Evolutionary conservation across 1,140 invertebrate genomes (phyloP).

Genomic region (Rhopalosiphum padi): DNA sequence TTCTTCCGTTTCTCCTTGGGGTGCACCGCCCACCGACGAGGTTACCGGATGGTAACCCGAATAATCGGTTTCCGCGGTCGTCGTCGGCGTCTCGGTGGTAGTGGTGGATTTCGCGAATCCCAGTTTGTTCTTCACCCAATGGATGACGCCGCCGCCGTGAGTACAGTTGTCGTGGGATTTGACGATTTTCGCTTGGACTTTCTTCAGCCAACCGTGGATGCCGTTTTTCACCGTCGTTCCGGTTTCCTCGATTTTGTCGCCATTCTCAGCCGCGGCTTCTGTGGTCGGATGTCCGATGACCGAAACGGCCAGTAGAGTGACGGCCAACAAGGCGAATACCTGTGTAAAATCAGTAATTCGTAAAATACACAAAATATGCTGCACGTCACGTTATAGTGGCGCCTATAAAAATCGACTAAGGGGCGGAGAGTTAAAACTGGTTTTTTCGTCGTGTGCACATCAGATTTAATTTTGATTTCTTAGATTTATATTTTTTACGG

Average conservation of each 20-base stretch:
- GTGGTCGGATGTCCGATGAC: background rate
- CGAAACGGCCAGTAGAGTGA: background rate
- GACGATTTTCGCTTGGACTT: background rate
- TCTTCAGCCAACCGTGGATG: background rate
- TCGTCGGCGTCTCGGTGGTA: background rate
- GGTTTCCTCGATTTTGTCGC: background rate
- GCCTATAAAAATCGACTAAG: background rate
- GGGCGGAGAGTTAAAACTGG: background rate
- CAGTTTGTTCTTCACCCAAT: background rate
- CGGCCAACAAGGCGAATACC: constrained; percentile 4
- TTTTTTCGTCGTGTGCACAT: background rate
- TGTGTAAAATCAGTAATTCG: background rate
- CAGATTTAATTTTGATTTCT: background rate
- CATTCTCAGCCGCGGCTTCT: background rate
- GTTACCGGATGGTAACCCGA: background rate
- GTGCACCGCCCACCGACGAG: background rate
- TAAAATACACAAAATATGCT: background rate
- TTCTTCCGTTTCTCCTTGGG: background rate
- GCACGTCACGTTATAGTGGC: background rate
- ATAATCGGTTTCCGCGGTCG: background rate
- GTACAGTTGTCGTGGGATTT: background rate
- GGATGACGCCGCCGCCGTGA: background rate
- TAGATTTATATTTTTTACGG: background rate
- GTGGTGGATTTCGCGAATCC: background rate
- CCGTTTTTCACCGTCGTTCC: background rate